phyloP scores from a whole-genome alignment of 1,140 invertebrate species.

The Aphelenchoides avenae region DNA sequence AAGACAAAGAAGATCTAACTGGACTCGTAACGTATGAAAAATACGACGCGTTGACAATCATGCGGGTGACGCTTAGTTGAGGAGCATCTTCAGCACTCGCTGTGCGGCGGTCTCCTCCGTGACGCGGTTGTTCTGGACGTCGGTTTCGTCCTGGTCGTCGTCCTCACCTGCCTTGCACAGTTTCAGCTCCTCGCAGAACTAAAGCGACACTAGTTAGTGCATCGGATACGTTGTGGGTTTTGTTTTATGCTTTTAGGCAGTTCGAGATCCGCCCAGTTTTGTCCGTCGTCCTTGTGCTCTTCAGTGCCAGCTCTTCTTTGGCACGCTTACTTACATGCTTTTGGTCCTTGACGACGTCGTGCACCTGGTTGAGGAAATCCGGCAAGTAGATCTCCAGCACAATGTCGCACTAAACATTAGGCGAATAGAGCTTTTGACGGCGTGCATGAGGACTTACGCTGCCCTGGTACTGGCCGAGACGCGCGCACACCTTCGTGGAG shows the following conservation, averaged over 20 bases:
- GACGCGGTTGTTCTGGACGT: too few species aligned
- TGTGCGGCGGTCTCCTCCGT: too few species aligned
- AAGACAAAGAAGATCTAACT: too few species aligned
- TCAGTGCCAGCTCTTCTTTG: too few species aligned
- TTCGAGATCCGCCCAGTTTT: too few species aligned
- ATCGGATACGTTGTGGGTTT: not conserved
- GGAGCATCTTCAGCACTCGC: too few species aligned
- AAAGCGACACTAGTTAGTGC: conserved; percentile 15
- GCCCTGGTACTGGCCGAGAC: conserved; percentile 39
- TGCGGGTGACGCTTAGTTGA: too few species aligned
- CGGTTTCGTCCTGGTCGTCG: too few species aligned
- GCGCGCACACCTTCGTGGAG: conserved; percentile 42
- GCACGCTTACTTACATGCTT: conserved; percentile 21
- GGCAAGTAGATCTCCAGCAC: conserved; percentile 52
- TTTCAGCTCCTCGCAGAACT: conserved; percentile 51
- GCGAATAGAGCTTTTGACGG: not conserved
- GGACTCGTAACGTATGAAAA: too few species aligned
- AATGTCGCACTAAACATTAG: conserved; percentile 45
- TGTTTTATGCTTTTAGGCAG: conserved; percentile 10
- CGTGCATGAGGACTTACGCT: conserved; percentile 1
- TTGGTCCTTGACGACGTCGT: conserved; percentile 42
- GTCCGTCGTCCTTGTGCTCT: too few species aligned
- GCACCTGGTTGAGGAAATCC: conserved; percentile 51
- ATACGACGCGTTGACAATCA: too few species aligned
- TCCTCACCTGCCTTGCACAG: conserved; percentile 47